Evolutionary conservation across 1,140 invertebrate species (phyloP).

Genomic region (Philopotamus ludificatus): DNA sequence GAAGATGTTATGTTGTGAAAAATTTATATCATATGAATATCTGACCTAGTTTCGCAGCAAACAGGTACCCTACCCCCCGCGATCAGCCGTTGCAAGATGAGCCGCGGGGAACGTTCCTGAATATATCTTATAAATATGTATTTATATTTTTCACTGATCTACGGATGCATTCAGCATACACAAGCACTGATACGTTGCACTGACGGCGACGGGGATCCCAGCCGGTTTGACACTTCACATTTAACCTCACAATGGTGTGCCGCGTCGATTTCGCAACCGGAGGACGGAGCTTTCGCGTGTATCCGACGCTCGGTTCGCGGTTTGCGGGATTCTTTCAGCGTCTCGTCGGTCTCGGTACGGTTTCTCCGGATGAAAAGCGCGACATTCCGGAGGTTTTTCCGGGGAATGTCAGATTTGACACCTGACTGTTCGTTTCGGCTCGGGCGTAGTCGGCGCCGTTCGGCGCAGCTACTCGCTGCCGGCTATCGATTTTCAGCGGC

Average conservation of each 20-base stretch:
- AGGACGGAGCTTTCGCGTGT: not conserved
- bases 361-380: not conserved
- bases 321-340: not conserved
- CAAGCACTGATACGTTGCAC: too few relatives aligned
- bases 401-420: conserved; percentile 41
- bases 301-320: not conserved
- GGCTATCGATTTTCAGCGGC: conserved; percentile 33
- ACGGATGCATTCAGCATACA: too few relatives aligned
- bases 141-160: too few relatives aligned
- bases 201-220: conserved; percentile 5
- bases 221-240: conserved; percentile 34
- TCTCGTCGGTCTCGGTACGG: not conserved
- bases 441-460: conserved; percentile 19
- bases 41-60: conserved; percentile 16
- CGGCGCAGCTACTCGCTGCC: conserved; percentile 8
- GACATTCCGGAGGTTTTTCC: conserved; percentile 19
- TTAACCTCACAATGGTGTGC: conserved; percentile 30
- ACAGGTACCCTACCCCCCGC: conserved; percentile 19
- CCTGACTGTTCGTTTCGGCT: conserved; percentile 29
- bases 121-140: too few relatives aligned
- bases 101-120: too few relatives aligned
- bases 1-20: not conserved
- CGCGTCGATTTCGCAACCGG: not conserved
- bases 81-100: not conserved
- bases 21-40: too few relatives aligned